phyloP scores from a whole-genome alignment of 2,113 vertebrate genomes.

The Cygnus buccinator region DNA sequence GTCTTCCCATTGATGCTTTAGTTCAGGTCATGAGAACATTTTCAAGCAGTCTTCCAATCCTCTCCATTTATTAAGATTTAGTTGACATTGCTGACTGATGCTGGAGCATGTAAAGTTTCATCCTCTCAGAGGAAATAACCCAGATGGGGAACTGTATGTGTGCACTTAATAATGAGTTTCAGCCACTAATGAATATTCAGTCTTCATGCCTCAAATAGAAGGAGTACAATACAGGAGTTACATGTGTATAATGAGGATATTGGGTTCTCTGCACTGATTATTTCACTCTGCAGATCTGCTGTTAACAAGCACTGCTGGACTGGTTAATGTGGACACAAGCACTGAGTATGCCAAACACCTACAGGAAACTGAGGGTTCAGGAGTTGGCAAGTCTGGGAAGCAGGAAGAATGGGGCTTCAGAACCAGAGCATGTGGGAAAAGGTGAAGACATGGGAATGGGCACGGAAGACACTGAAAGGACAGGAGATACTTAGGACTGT shows the following conservation, averaged over 20 bases:
- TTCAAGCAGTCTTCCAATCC: background rate
- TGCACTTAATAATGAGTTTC: constrained; percentile 1
- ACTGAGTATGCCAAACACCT: background rate
- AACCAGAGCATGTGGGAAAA: background rate
- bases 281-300: background rate
- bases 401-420: background rate
- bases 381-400: background rate
- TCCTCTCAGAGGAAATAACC: background rate
- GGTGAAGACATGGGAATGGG: background rate
- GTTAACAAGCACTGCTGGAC: background rate
- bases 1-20: background rate
- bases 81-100: background rate
- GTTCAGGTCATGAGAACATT: background rate
- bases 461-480: background rate
- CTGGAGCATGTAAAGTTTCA: background rate
- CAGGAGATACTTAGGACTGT: background rate
- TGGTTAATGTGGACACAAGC: background rate
- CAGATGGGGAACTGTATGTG: background rate
- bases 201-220: background rate
- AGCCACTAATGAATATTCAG: background rate
- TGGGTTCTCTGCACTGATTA: background rate
- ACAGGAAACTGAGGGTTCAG: background rate
- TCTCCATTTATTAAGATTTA: background rate
- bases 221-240: background rate
- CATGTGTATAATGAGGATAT: fast-evolving